phyloP scores from a whole-genome alignment of 1,140 invertebrate genomes.

The Drosophila tristis region DNA sequence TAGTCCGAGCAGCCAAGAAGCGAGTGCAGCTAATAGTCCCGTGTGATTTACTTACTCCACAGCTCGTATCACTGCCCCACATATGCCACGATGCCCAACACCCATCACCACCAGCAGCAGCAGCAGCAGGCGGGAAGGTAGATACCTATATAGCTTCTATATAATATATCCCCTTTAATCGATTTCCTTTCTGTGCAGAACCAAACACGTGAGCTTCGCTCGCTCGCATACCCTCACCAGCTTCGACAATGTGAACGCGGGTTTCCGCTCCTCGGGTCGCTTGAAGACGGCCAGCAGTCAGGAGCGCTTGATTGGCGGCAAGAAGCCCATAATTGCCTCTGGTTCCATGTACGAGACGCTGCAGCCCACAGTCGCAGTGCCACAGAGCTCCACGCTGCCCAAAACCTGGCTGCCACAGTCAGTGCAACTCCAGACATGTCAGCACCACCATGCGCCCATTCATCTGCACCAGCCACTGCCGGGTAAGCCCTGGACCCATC shows the following conservation, averaged over 20 bases:
- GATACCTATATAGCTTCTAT: neutral
- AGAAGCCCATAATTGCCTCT: slow-evolving; percentile 85
- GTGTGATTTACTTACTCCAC: slow-evolving; percentile 44
- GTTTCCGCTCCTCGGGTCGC: slow-evolving; percentile 84
- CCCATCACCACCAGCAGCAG: slow-evolving; percentile 61
- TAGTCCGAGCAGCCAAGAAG: neutral
- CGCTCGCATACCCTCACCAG: slow-evolving; percentile 92
- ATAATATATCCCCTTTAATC: neutral
- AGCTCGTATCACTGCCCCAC: slow-evolving; percentile 82
- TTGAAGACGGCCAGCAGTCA: slow-evolving; percentile 87
- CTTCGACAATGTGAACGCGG: slow-evolving; percentile 89
- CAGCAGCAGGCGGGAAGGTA: slow-evolving; percentile 68
- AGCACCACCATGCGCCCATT: slow-evolving; percentile 74
- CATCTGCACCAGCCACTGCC: slow-evolving; percentile 72
- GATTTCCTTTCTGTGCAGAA: slow-evolving; percentile 84
- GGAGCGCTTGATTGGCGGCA: slow-evolving; percentile 88
- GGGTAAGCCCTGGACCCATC: slow-evolving; percentile 21
- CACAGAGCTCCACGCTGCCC: slow-evolving; percentile 58
- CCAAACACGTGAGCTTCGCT: slow-evolving; percentile 96
- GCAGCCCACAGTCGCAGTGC: slow-evolving; percentile 59
- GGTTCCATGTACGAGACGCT: slow-evolving; percentile 75
- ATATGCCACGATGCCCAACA: slow-evolving; percentile 72
- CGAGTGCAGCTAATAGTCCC: slow-evolving; percentile 28
- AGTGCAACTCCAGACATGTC: slow-evolving; percentile 64
- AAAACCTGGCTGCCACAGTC: slow-evolving; percentile 63